Base-by-base conservation (phyloP, 1,140 invertebrate species). In the Drosophila nigrodunni region DNA sequence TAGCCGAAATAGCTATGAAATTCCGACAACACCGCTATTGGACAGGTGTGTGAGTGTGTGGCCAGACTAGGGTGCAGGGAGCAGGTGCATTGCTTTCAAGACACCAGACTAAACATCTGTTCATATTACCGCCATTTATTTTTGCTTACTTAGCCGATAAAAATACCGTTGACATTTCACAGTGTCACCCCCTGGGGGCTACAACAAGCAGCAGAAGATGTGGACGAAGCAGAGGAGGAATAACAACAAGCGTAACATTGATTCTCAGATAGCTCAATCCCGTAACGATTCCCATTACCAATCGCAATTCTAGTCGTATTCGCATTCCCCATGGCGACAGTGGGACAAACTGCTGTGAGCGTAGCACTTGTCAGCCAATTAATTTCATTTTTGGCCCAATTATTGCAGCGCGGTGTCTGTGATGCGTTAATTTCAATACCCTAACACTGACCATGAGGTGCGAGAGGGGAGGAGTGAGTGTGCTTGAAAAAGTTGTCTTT, bases 81-180 rank as follows among this genome's bases (percentile, higher is more conserved):
- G 25, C 25, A 21, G 46, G 35, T 49, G 49, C 59, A 72, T 58
- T 39, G 70, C 60, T 61, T 39, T 37, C 61, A 67, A 37, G 54
- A 52, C 37, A 13, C 6, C 34, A 30, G 34, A 47, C 18, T 2
- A 2, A 44, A 44, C 44, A 75, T 46, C 67, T 70, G 62, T 30
- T 70, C 64, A 52, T 49, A 73, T 82, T 67, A 75, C 55, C 34
- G 59, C 37, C 25, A 39, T 57, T 65, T 43, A 39, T 69, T 76
- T 30, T 75, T 65, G 77, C 58, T 74, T 68, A 77, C 57, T 55
- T 80, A 72, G 47, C 77, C 61, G 72, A 77, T 88, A 87, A 83
- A 88, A 87, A 87, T 87, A 88, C 69, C 80, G 64, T 88, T 89
- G 83, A 82, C 83, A 88, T 88, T 87, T 87, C 60, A 47, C 52